These are phyloP conservation scores for Dicyrtoma fusca DNA, from an alignment of 2,888 invertebrate genomes.

Conservation along the genomic window DNA sequence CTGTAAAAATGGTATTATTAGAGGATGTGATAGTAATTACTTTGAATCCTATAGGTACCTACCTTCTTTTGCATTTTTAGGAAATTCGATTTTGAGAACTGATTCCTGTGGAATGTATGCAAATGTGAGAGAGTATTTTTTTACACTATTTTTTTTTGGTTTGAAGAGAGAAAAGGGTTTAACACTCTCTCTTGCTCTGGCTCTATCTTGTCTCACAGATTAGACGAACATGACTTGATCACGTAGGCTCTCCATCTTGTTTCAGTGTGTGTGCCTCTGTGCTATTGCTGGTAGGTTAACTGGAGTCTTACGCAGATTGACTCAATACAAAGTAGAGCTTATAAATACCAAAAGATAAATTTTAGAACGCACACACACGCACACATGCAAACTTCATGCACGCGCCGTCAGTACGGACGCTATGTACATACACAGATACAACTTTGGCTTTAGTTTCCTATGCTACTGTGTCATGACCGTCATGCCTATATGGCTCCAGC, in stretches of 20 bases:
- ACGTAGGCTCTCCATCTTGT: too few relatives aligned
- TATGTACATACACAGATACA: neutral
- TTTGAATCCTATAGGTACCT: neutral
- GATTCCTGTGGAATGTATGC: too few relatives aligned
- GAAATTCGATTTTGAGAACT: too few relatives aligned
- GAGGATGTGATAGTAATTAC: neutral
- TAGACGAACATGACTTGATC: too few relatives aligned
- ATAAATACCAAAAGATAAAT: neutral
- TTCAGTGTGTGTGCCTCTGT: too few relatives aligned
- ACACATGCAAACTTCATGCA: slow-evolving; percentile 19
- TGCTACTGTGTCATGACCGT: neutral
- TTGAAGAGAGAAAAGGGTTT: too few relatives aligned
- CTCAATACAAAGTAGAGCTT: slow-evolving; percentile 21
- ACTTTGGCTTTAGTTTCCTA: neutral
- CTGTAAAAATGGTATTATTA: too few relatives aligned
- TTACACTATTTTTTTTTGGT: too few relatives aligned
- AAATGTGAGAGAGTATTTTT: too few relatives aligned
- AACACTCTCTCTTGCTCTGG: neutral
- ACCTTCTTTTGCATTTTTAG: too few relatives aligned
- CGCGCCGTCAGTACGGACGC: neutral
- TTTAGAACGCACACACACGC: slow-evolving; percentile 5
- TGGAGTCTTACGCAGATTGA: slow-evolving; percentile 5
- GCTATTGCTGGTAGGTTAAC: slow-evolving; percentile 3
- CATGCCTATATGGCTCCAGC: too few relatives aligned
- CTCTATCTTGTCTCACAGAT: neutral